Evolutionary conservation across 2,113 vertebrate species (phyloP).

Genomic region (Seriola dumerili): DNA sequence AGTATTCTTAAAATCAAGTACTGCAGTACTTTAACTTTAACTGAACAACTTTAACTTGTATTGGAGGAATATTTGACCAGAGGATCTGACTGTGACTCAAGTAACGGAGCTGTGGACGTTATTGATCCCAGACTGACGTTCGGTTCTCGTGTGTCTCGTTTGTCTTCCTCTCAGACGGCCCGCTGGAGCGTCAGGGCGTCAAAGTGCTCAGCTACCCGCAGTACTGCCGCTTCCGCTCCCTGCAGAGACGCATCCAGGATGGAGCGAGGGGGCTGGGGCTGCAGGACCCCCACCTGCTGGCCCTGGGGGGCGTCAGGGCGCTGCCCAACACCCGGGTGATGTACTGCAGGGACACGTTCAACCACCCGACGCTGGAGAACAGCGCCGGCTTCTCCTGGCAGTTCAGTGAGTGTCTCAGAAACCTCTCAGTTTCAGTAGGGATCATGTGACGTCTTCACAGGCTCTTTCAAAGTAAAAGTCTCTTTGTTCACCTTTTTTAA

Average conservation of each 20-base stretch:
- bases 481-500: too few relatives aligned
- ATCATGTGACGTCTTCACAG: too few relatives aligned
- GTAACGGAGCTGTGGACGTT: too few relatives aligned
- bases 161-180: conserved; percentile 31
- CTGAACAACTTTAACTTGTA: too few relatives aligned
- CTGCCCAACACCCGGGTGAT: conserved; percentile 76
- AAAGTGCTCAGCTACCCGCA: conserved; percentile 87
- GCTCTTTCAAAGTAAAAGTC: too few relatives aligned
- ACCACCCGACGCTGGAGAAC: conserved; percentile 84
- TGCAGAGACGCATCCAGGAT: conserved; percentile 82
- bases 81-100: too few relatives aligned
- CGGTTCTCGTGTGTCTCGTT: background rate
- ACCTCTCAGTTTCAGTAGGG: too few relatives aligned
- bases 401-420: conserved; percentile 77
- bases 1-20: too few relatives aligned
- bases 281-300: conserved; percentile 82
- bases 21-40: too few relatives aligned
- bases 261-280: conserved; percentile 32
- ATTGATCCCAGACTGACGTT: background rate
- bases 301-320: conserved; percentile 81
- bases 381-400: conserved; percentile 81
- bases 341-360: conserved; percentile 88
- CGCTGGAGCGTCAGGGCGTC: conserved; percentile 43
- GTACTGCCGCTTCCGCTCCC: conserved; percentile 87
- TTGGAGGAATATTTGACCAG: too few relatives aligned